These are phyloP conservation scores for Parelbella ahira DNA, from an alignment of 2,888 invertebrate genomes.

Conservation along the genomic window DNA sequence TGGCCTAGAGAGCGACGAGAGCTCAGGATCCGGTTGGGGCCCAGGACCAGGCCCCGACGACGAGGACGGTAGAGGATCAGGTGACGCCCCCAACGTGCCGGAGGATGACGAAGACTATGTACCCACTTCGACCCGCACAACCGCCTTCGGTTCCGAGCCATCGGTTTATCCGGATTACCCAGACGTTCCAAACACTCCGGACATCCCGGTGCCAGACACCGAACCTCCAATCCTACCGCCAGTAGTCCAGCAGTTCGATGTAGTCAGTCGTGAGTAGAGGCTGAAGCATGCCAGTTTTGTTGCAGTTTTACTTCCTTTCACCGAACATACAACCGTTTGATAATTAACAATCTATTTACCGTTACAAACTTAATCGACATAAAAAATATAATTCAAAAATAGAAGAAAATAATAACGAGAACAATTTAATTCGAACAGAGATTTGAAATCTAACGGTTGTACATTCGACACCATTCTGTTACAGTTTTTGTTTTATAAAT, in stretches of 20 bases:
- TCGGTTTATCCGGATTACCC: constrained; percentile 28
- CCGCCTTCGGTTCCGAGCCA: constrained; percentile 36
- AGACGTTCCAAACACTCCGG: constrained; percentile 26
- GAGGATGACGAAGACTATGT: constrained; percentile 73
- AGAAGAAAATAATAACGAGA: too few relatives aligned
- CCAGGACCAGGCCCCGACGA: constrained; percentile 86
- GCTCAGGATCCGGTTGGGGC: constrained; percentile 91
- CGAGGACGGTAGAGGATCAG: constrained; percentile 82
- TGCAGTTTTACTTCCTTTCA: constrained; percentile 50
- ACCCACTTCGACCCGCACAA: constrained; percentile 29
- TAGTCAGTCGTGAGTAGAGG: constrained; percentile 77
- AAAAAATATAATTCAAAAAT: too few relatives aligned
- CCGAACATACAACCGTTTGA: constrained; percentile 5
- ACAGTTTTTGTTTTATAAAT: constrained; percentile 4
- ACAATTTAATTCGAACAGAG: too few relatives aligned
- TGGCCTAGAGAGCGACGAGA: constrained; percentile 89
- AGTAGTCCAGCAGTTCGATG: constrained; percentile 50
- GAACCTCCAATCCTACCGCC: constrained; percentile 48
- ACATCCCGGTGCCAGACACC: constrained; percentile 32
- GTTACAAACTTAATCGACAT: too few relatives aligned
- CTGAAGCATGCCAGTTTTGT: constrained; percentile 75
- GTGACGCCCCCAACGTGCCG: constrained; percentile 56
- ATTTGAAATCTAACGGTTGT: too few relatives aligned
- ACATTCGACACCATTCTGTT: neutral
- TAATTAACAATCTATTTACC: too few relatives aligned